These are phyloP conservation scores for Aphidius colemani DNA, from an alignment of 2,888 invertebrate species.

Conservation along the genomic window DNA sequence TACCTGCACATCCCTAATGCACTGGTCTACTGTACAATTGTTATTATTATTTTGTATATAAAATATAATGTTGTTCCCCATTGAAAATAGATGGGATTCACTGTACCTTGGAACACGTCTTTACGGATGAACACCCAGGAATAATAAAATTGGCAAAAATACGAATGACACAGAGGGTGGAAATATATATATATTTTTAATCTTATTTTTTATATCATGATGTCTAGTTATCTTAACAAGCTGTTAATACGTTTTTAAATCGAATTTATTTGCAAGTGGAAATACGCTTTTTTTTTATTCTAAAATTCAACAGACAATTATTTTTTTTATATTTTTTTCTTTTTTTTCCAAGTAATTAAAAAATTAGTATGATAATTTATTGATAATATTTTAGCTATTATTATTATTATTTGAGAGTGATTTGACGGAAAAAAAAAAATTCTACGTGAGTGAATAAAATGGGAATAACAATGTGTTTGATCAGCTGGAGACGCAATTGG, in stretches of 20 bases:
- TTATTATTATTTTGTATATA: no score
- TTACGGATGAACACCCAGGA: conserved; percentile 51
- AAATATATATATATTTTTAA: conserved; percentile 31
- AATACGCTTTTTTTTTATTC: conserved; percentile 36
- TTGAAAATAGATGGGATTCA: background rate
- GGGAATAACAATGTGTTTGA: background rate
- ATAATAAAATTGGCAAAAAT: conserved; percentile 44
- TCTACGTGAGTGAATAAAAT: no score
- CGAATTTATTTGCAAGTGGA: conserved; percentile 37
- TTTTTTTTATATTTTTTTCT: conserved; percentile 27
- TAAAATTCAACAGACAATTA: conserved; percentile 33
- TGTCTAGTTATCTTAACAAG: conserved; percentile 41
- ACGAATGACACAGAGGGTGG: conserved; percentile 27
- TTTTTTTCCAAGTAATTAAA: background rate
- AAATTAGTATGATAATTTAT: background rate
- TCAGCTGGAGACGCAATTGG: conserved; percentile 12
- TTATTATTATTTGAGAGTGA: background rate
- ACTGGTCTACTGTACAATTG: conserved; percentile 8
- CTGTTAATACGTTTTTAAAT: conserved; percentile 40
- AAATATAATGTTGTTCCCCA: conserved; percentile 34
- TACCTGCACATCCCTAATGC: conserved; percentile 40
- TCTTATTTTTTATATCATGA: conserved; percentile 39
- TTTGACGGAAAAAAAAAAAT: background rate
- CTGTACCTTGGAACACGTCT: conserved; percentile 40
- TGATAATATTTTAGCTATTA: background rate